Base-by-base conservation (phyloP, 1,140 invertebrate genomes). In the Zelostemma sp. region DNA sequence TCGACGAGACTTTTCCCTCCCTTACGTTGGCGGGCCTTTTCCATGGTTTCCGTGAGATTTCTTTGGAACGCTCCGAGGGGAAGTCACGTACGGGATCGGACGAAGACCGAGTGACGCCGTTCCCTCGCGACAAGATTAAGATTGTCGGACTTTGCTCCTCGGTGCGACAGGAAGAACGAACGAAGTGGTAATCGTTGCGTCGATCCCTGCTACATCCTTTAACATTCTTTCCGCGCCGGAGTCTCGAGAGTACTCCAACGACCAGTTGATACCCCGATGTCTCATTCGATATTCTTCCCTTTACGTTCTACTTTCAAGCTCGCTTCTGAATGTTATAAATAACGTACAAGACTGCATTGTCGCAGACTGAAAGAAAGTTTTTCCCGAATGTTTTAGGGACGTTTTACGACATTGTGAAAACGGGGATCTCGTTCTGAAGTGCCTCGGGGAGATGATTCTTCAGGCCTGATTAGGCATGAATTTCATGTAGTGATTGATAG, bases 181-280 rank as follows among this genome's bases (percentile, higher is more conserved):
- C n/a, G 58, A 60, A 68, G 63, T 70, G 54, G 63, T 70, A 73
- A 73, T 70, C 67, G 67, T 21, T 50, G 59, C 54, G 47, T 69
- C 62, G 62, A 69, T 67, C 61, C 57, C 8, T 51, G 56, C 47
- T 40, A 70, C 61, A 65, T 61, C 57, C 47, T 58, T 51, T 55
- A 67, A 72, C 68, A 64, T 72, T 46, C 59, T 38, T 28, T 45
- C 45, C n/a, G 17, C 21, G 16, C 18, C 19, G 9, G 50, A 48
- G 53, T 57, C 35, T 63, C 25, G 15, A 72, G 18, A 57, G 19
- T 35, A 71, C 60, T 60, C 33, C 12, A 25, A 60, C 43, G 55
- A 72, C 60, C 54, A 64, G 60, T 67, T 67, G 64, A 60, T 67
- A 57, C 59, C 25, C 50, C 46, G 60, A 67, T 61, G 63, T 72